A percentile compares a stretch with the other conserved stretches of the same genome.
Conservation (phyloP, 2,888 invertebrate species). For the Dryococelus australis region DNA sequence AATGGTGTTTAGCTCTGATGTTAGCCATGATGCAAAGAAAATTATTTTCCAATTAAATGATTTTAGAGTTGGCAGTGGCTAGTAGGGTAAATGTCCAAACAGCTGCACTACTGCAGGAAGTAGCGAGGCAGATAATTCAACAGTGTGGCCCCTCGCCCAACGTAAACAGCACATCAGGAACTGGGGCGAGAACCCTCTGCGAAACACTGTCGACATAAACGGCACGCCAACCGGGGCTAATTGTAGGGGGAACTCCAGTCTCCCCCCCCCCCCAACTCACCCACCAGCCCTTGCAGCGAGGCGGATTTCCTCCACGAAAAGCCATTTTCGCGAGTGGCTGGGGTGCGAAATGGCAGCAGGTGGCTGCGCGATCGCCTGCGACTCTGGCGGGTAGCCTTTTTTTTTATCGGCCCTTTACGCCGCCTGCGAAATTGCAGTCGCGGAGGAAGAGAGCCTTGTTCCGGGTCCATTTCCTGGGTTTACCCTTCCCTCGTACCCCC, state of each 20-base stretch:
- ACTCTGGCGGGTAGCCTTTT: background rate
- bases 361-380: background rate
- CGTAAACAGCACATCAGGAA: background rate
- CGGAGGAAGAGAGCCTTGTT: background rate
- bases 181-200: background rate
- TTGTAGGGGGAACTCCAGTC: background rate
- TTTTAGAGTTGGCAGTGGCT: too few relatives aligned
- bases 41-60: too few relatives aligned
- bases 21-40: too few relatives aligned
- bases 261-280: background rate
- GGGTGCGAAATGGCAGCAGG: background rate
- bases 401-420: background rate
- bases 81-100: too few relatives aligned
- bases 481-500: background rate
- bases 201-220: background rate
- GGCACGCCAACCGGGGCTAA: too few relatives aligned
- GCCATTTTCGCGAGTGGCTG: conserved; percentile 1
- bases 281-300: background rate
- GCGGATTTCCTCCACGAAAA: background rate
- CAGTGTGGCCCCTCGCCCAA: background rate
- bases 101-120: background rate
- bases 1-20: too few relatives aligned
- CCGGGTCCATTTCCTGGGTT: background rate
- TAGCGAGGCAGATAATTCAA: background rate
- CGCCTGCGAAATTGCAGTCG: background rate